Evolutionary conservation across 2,888 invertebrate species (phyloP).

Genomic region (Acanthococcus lagerstroemiae): DNA sequence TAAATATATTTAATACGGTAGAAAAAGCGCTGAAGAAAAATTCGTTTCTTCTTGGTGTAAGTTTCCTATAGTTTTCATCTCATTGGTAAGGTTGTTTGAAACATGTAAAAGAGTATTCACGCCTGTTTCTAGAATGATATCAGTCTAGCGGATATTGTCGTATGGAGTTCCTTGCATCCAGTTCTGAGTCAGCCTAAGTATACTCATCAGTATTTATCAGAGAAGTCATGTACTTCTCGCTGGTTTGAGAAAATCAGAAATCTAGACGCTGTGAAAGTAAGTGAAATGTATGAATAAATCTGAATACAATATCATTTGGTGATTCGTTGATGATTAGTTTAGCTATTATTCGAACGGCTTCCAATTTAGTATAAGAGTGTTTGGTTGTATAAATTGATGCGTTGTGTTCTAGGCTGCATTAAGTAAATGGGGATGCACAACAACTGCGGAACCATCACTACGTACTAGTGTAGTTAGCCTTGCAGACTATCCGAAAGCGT

Average conservation of each 20-base stretch:
- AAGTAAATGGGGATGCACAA: not conserved
- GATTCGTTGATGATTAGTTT: no score
- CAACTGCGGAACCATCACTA: not conserved
- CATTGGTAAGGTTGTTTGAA: not conserved
- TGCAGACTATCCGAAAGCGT: no score
- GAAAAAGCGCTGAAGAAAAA: not conserved
- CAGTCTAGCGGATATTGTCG: constrained; percentile 57
- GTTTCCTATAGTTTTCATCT: not conserved
- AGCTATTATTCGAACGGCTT: no score
- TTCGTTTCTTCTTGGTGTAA: not conserved
- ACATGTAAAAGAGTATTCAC: not conserved
- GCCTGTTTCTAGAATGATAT: not conserved
- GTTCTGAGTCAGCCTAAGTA: constrained; percentile 51
- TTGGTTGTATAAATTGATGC: no score
- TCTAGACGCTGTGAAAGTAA: constrained; percentile 52
- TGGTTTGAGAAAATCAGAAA: constrained; percentile 54
- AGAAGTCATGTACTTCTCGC: constrained; percentile 46
- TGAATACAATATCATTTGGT: no score
- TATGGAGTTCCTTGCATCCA: constrained; percentile 65
- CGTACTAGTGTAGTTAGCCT: not conserved
- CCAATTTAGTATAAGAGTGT: no score
- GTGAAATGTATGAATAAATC: not conserved
- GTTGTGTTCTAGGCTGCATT: not conserved
- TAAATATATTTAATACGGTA: not conserved
- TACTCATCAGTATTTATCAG: constrained; percentile 47